Evolutionary conservation across 2,888 invertebrate genomes (phyloP).

Genomic region (Amaurobius ferox): DNA sequence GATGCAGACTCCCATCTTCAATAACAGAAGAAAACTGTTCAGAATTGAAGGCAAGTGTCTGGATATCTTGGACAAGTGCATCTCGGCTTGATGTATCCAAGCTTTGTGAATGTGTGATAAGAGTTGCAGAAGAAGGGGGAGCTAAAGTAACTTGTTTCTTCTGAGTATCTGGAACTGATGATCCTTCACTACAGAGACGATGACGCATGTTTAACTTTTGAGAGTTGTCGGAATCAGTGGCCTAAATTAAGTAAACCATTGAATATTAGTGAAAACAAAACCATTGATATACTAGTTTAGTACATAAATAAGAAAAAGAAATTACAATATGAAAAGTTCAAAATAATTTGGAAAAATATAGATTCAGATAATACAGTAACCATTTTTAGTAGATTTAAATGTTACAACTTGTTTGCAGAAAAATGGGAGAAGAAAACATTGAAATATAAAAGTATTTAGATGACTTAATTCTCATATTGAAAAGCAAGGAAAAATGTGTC

Average conservation of each 20-base stretch:
- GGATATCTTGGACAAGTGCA: slow-evolving; percentile 70
- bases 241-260: slow-evolving; percentile 4
- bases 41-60: slow-evolving; percentile 57
- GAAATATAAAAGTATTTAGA: too few relatives aligned
- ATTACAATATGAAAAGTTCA: too few relatives aligned
- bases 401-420: too few relatives aligned
- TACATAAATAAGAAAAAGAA: too few relatives aligned
- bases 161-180: not conserved
- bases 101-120: slow-evolving; percentile 74
- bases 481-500: too few relatives aligned
- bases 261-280: too few relatives aligned
- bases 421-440: too few relatives aligned
- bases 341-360: too few relatives aligned
- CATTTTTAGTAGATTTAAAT: too few relatives aligned
- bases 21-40: slow-evolving; percentile 68
- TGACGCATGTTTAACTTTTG: slow-evolving; percentile 30
- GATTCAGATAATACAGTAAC: too few relatives aligned
- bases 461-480: too few relatives aligned
- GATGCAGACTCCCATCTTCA: slow-evolving; percentile 58
- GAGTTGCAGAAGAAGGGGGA: slow-evolving; percentile 59
- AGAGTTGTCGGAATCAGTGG: not conserved
- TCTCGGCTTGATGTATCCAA: slow-evolving; percentile 70
- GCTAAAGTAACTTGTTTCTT: slow-evolving; percentile 22
- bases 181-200: slow-evolving; percentile 40
- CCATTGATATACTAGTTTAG: too few relatives aligned